Evolutionary conservation across 92 coral and sea anemone species (phyloP), one percentile per base, ranked within the genome.

Genomic region (Meandrina meandrites): DNA sequence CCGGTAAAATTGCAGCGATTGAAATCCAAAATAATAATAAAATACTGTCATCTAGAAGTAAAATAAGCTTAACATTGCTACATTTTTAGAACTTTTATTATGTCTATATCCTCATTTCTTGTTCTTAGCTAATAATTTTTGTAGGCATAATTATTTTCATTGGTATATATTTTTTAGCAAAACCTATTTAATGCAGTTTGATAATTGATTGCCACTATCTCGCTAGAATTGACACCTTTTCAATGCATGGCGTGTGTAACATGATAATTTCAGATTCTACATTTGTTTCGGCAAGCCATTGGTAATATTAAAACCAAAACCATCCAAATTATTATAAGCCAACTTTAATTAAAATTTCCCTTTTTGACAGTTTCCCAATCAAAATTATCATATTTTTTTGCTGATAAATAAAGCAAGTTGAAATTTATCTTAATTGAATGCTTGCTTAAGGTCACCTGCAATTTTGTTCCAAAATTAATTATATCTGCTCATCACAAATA

Each of bases 331-430:
- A 73, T 73, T 16, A 18, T 73, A 36, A 27, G 67, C 53, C 54
- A 31, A 35, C 48, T 54, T 54, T 53, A 53, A 53, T 54, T 84
- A 54, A 84, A 24, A 22, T 71, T 84, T 73, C 3, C 40, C 87
- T 31, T 58, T 57, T 56, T 48, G 53, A 48, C 27, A 35, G 14
- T 45, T 12, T 50, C 14, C 40, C 24, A 81, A 50, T 77, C 32
- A 77, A 45, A 74, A 3, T 47, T 42, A 24, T 75, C 15, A 8
- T 75, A 30, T 50, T 47, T 13, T 28, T 48, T 17, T 9, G 11
- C 36, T 48, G 31, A 47, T 42, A 77, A 47, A 77, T 66, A 5
- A 66, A 12, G 35, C n/a, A 47, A 24, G 64, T 56, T 79, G 5
- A 79, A 34, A 79, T 12, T 79, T 79, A 53, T 79, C 68, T 53